These are phyloP conservation scores for Poecile montanus DNA, from an alignment of 2,797 vertebrate species.

Conservation along the genomic window DNA sequence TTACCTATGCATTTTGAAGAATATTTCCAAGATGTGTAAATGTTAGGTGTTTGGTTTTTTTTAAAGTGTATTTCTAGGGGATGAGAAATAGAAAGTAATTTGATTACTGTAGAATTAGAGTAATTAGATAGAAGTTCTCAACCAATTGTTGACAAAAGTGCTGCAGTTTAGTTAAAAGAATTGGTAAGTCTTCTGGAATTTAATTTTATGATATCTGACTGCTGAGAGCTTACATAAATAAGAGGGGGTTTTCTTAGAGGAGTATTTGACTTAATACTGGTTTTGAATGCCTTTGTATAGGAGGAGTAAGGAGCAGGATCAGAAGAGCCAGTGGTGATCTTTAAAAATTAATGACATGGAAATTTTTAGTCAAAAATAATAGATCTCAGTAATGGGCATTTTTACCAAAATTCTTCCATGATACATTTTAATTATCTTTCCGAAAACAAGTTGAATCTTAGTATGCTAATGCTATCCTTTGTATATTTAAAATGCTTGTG, in stretches of 20 bases:
- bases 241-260: not conserved
- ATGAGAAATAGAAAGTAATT: not conserved
- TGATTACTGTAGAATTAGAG: not conserved
- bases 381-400: not conserved
- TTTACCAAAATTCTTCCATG: not conserved
- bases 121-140: not conserved
- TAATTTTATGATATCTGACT: not conserved
- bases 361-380: not conserved
- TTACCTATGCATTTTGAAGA: not conserved
- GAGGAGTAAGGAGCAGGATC: not conserved
- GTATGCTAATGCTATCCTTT: not conserved
- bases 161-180: not conserved
- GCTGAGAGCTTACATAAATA: not conserved
- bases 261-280: not conserved
- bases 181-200: not conserved
- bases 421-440: not conserved
- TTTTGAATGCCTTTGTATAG: not conserved
- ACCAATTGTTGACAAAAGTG: not conserved
- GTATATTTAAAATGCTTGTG: not conserved
- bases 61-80: not conserved
- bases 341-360: not conserved
- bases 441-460: not conserved
- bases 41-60: not conserved
- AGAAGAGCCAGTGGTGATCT: not conserved
- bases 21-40: not conserved